A percentile compares a stretch with the other conserved stretches of the same genome.
These are phyloP conservation scores for Thaleichthys pacificus DNA, from an alignment of 2,797 vertebrate genomes.

Conservation along the genomic window DNA sequence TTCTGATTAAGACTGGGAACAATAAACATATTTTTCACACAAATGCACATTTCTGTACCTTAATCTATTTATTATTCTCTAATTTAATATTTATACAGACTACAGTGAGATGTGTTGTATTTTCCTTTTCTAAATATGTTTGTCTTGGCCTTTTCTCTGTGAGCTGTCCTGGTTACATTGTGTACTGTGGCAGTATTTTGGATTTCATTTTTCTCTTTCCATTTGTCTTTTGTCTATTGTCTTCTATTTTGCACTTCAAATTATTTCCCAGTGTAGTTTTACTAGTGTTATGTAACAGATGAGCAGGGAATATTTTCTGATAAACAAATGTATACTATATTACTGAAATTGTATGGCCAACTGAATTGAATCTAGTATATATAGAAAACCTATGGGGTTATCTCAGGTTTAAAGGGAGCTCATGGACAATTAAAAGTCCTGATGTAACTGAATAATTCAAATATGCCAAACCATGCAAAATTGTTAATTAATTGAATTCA, in stretches of 20 bases:
- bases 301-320: neutral
- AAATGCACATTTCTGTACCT: constrained; percentile 37
- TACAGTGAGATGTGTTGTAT: constrained; percentile 35
- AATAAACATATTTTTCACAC: constrained; percentile 43
- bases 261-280: constrained; percentile 29
- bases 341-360: neutral
- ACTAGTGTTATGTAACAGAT: constrained; percentile 21
- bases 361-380: neutral
- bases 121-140: constrained; percentile 42
- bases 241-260: constrained; percentile 49
- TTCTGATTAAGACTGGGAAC: constrained; percentile 51
- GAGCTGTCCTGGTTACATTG: constrained; percentile 1
- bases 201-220: constrained; percentile 38
- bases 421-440: neutral
- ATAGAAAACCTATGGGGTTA: neutral
- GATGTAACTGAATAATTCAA: neutral
- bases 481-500: neutral
- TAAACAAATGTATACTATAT: neutral
- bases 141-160: constrained; percentile 31
- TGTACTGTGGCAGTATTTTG: constrained; percentile 32
- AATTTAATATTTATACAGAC: constrained; percentile 63
- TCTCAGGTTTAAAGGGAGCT: constrained; percentile 51
- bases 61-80: constrained; percentile 66
- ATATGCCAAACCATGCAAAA: neutral
- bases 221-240: constrained; percentile 35